Evolutionary conservation across 37 sponge, comb jelly and placozoan genomes (phyloP).

Genomic region (Tethya wilhelma): DNA sequence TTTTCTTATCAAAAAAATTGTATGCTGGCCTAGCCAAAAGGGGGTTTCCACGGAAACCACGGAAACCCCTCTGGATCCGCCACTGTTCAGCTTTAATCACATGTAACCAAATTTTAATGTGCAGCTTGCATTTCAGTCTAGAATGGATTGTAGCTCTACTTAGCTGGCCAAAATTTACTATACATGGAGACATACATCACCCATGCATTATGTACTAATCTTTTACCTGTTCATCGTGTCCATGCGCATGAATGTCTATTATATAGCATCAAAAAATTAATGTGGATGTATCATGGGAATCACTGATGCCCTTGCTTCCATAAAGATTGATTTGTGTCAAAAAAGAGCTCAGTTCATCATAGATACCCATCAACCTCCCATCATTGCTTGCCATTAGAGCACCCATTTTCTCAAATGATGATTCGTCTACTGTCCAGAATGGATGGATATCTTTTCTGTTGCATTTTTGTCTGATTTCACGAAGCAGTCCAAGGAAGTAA

Average conservation of each 20-base stretch:
- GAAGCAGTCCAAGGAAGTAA: not conserved
- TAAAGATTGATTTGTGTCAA: not conserved
- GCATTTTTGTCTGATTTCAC: not conserved
- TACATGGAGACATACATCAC: not conserved
- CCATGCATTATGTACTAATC: no score
- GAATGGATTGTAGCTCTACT: no score
- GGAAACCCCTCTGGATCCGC: no score
- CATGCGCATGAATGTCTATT: no score
- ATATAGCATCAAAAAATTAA: not conserved
- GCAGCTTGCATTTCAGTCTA: no score
- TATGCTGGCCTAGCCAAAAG: no score
- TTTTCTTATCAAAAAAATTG: no score
- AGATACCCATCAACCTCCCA: not conserved
- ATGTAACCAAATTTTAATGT: no score
- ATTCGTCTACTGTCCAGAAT: not conserved
- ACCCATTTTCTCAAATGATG: not conserved
- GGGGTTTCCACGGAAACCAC: no score
- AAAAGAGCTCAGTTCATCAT: not conserved
- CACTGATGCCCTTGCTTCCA: not conserved
- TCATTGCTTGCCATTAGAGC: not conserved
- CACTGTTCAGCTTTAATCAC: no score
- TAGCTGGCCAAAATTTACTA: not conserved
- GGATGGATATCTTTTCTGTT: not conserved
- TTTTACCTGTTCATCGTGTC: conserved; percentile 42
- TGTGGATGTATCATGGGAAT: not conserved